phyloP scores from a whole-genome alignment of 1,140 invertebrate genomes.

The Drosophila neocordata region DNA sequence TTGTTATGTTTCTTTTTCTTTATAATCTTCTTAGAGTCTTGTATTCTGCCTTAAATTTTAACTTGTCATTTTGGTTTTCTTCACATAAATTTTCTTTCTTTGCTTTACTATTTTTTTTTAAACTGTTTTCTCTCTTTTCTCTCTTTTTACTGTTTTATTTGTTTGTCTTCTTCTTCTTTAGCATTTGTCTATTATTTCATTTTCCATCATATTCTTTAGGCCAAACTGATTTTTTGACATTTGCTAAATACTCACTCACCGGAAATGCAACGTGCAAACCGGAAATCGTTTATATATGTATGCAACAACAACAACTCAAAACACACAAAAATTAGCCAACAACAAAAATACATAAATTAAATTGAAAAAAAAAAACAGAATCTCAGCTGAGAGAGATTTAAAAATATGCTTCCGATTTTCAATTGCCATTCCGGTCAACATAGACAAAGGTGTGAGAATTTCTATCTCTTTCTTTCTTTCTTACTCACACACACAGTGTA shows the following conservation, averaged over 20 bases:
- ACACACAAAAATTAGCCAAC: constrained; percentile 30
- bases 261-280: constrained; percentile 72
- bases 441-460: background rate
- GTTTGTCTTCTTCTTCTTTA: no score
- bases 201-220: background rate
- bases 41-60: no score
- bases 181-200: background rate
- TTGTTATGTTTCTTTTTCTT: no score
- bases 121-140: no score
- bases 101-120: no score
- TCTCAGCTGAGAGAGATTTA: constrained; percentile 19
- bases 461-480: background rate
- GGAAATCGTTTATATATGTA: constrained; percentile 57
- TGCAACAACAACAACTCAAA: background rate
- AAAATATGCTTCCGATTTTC: constrained; percentile 53
- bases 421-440: constrained; percentile 32
- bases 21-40: no score
- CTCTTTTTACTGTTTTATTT: no score
- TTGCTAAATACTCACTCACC: constrained; percentile 47
- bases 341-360: constrained; percentile 34
- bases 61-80: no score
- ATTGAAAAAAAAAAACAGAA: constrained; percentile 23
- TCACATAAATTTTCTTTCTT: no score
- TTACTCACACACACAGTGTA: background rate
- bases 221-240: constrained; percentile 13